A percentile compares a stretch with the other conserved stretches of the same genome.
These are phyloP conservation scores for Brachyopa scutellaris DNA, from an alignment of 2,888 invertebrate species.

Conservation along the genomic window DNA sequence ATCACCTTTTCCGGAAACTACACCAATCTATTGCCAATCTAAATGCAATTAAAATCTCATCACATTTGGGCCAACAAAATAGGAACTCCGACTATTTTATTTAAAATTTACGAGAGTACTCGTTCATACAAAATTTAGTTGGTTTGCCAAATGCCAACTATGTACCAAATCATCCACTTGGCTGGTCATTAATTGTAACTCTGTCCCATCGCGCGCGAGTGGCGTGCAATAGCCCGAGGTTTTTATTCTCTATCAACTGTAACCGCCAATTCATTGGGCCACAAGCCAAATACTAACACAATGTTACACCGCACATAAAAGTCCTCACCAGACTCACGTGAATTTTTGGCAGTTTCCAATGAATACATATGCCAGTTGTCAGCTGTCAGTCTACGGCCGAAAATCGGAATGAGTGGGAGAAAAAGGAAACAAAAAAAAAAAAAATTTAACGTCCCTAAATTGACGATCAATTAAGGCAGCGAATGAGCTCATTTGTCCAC, in stretches of 20 bases:
- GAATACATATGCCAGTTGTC: slow-evolving; percentile 4
- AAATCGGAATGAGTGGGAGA: background rate
- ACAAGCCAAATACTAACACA: slow-evolving; percentile 45
- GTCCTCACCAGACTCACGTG: slow-evolving; percentile 20
- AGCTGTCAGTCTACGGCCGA: background rate
- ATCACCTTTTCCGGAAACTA: too few species aligned
- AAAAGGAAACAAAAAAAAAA: slow-evolving; percentile 3
- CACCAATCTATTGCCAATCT: slow-evolving; percentile 31
- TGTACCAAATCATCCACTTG: slow-evolving; percentile 17
- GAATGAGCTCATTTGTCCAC: slow-evolving; percentile 64
- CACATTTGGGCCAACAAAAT: slow-evolving; percentile 23
- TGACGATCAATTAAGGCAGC: slow-evolving; percentile 66
- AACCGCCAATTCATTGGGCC: slow-evolving; percentile 47
- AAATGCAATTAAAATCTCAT: slow-evolving; percentile 67
- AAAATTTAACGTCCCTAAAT: slow-evolving; percentile 32
- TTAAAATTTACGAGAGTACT: slow-evolving; percentile 29
- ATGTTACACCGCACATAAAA: slow-evolving; percentile 24
- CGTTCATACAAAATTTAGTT: slow-evolving; percentile 12
- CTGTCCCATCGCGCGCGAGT: slow-evolving; percentile 21
- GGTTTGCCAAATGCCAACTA: slow-evolving; percentile 19
- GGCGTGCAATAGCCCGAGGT: slow-evolving; percentile 3
- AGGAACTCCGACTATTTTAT: slow-evolving; percentile 5
- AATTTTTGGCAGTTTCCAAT: slow-evolving; percentile 17
- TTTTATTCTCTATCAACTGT: background rate
- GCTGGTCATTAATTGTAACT: slow-evolving; percentile 48